Conservation (phyloP, 2,113 vertebrate genomes). For the Takifugu flavidus region DNA sequence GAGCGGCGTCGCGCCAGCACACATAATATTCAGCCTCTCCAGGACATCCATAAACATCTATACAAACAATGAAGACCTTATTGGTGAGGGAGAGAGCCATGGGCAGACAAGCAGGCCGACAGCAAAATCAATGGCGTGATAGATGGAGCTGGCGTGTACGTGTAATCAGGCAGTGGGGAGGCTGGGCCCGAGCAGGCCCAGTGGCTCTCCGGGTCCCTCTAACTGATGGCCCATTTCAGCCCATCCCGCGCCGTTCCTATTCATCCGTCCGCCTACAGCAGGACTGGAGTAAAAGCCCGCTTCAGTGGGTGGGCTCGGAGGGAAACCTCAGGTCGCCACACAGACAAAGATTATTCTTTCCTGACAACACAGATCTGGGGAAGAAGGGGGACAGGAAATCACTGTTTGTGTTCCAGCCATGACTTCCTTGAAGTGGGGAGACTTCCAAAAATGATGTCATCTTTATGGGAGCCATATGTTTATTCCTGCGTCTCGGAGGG, state of each 20-base stretch:
- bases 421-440: constrained; percentile 26
- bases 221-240: constrained; percentile 57
- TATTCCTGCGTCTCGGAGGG: neutral
- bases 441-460: constrained; percentile 25
- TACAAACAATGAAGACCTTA: constrained; percentile 69
- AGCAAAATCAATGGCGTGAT: constrained; percentile 72
- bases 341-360: constrained; percentile 34
- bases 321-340: constrained; percentile 24
- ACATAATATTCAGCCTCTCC: constrained; percentile 54
- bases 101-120: constrained; percentile 65
- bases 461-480: constrained; percentile 1
- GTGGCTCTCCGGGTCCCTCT: constrained; percentile 52
- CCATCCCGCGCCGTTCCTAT: constrained; percentile 48
- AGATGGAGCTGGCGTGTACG: constrained; percentile 62
- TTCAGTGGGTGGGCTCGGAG: constrained; percentile 29
- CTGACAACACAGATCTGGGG: constrained; percentile 23
- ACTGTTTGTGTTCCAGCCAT: constrained; percentile 38
- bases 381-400: constrained; percentile 47
- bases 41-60: constrained; percentile 65
- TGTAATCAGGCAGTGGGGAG: constrained; percentile 63
- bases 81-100: constrained; percentile 56
- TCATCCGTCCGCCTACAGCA: constrained; percentile 18
- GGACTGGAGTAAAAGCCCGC: constrained; percentile 19
- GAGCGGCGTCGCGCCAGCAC: constrained; percentile 7
- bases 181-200: constrained; percentile 26